Evolutionary conservation across 2,797 vertebrate species (phyloP), one percentile per base, ranked within the genome.

Genomic region (Falco berigora): DNA sequence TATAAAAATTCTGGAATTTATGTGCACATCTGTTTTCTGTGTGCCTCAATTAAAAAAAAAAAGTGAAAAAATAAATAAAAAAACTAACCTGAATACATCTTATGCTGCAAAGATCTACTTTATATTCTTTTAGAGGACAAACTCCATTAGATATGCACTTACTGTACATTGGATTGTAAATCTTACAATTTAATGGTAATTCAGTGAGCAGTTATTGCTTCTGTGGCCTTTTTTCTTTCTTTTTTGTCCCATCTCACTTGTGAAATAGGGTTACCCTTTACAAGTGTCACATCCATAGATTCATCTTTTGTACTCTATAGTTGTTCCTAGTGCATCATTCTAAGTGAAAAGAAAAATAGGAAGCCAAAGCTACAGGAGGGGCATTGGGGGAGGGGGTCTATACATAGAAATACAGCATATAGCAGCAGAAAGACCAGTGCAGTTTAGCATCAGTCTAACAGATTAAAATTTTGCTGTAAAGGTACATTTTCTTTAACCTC

Each of bases 201-300:
- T 98, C 98, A 97, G 97, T 97, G 97, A 97, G 97, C 98, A 97
- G 98, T 98, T 98, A 98, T 98, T 98, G 98, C 98, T 98, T 98
- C 97, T 96, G 97, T 98, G 98, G 98, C 98, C 98, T 98, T 98
- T 98, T 98, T 97, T 98, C 97, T 96, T 97, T 97, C 96, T 97
- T 97, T 97, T 98, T 97, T 95, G 98, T 98, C 97, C 98, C 97
- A 95, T 98, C 97, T 97, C 97, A 98, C 97, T 97, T 97, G 98
- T 98, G 98, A 98, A 98, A 98, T 98, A 98, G 98, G 98, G 98
- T 98, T 98, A 98, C 98, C 98, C 98, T 98, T 98, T 98, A 96
- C 97, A 98, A 98, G 98, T 98, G 98, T 98, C 98, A 97, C 97
- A 97, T 97, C 97, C 97, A 96, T 97, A 98, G 98, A 98, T 98